Percentiles rank a stretch among this genome's conserved stretches.
phyloP scores from a whole-genome alignment of 2,888 invertebrate genomes.

The Ypsolopha scabrella region DNA sequence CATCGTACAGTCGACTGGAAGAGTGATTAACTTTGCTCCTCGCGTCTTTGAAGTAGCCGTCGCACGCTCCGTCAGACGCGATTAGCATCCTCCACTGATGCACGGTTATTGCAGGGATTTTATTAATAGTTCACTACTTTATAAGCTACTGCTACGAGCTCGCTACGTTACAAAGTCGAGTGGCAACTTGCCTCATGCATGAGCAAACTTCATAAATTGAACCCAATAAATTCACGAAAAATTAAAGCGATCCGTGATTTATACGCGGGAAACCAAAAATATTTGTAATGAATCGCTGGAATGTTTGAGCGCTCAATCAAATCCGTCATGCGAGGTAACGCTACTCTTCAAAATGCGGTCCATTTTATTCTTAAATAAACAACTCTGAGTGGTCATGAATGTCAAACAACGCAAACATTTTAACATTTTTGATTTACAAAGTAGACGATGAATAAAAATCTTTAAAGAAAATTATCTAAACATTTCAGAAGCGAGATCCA shows the following conservation, averaged over 20 bases:
- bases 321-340: too few species aligned
- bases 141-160: background rate
- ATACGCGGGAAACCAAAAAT: too few species aligned
- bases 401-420: constrained; percentile 4
- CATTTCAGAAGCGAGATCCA: constrained; percentile 33
- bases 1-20: constrained; percentile 50
- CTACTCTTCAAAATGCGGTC: too few species aligned
- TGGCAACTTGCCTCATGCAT: too few species aligned
- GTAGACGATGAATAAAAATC: constrained; percentile 9
- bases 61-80: constrained; percentile 5
- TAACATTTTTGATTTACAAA: constrained; percentile 10
- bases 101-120: constrained; percentile 9
- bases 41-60: constrained; percentile 21
- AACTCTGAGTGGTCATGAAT: constrained; percentile 10
- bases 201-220: too few species aligned
- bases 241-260: too few species aligned
- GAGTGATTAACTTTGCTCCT: constrained; percentile 39
- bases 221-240: too few species aligned
- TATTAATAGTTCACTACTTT: background rate
- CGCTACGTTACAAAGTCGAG: constrained; percentile 4
- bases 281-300: too few species aligned
- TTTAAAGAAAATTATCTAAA: constrained; percentile 22
- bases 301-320: too few species aligned
- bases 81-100: constrained; percentile 5
- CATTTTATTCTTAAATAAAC: constrained; percentile 14